A percentile compares a stretch with the other conserved stretches of the same genome.
Conservation (phyloP, 2,113 vertebrate genomes). For the Gymnogyps californianus region DNA sequence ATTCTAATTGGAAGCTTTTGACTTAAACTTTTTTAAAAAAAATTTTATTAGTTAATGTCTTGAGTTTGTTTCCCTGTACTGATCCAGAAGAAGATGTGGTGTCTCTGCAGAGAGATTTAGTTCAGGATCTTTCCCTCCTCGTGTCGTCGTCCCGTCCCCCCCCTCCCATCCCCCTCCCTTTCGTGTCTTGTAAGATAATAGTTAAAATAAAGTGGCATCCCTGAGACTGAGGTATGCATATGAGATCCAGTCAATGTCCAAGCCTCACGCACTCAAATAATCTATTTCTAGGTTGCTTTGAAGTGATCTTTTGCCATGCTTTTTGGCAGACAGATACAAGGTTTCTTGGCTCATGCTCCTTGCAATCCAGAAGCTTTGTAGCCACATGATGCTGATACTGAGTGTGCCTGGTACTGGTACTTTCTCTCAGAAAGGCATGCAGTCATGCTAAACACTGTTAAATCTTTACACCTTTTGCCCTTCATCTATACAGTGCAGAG, state of each 20-base stretch:
- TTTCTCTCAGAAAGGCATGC: background rate
- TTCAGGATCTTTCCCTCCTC: background rate
- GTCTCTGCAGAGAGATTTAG: background rate
- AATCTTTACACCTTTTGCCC: background rate
- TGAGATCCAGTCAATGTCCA: background rate
- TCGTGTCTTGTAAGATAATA: background rate
- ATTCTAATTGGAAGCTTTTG: background rate
- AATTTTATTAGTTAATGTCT: background rate
- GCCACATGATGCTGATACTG: background rate
- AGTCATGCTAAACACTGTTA: background rate
- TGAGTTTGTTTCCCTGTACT: background rate
- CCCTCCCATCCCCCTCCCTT: too few species aligned
- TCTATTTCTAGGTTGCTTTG: background rate
- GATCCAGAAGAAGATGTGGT: background rate
- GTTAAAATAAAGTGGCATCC: background rate
- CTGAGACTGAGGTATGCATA: background rate
- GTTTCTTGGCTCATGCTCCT: background rate
- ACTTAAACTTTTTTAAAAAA: background rate
- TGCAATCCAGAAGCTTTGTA: conserved; percentile 1
- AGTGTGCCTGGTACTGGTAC: background rate
- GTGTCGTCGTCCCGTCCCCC: too few species aligned
- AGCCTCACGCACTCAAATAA: background rate
- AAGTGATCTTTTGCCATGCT: background rate
- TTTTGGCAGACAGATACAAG: background rate
- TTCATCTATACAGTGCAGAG: background rate